These are phyloP conservation scores for Passer domesticus DNA, from an alignment of 2,113 vertebrate genomes.

Conservation along the genomic window DNA sequence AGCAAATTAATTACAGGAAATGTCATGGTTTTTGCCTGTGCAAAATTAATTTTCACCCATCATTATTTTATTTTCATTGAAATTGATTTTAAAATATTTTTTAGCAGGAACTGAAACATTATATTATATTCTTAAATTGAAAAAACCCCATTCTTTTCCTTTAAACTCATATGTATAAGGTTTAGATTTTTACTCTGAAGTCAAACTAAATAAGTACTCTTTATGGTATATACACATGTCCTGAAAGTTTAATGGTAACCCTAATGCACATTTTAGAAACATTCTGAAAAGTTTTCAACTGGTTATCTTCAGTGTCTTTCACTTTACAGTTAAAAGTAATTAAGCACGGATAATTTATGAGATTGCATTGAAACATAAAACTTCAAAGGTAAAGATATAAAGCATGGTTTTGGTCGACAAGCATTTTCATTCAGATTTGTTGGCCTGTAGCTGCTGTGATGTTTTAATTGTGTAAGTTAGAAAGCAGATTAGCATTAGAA, in stretches of 20 bases:
- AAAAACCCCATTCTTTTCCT: background rate
- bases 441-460: background rate
- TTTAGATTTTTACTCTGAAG: background rate
- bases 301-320: background rate
- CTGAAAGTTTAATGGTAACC: background rate
- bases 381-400: background rate
- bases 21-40: rapidly evolving
- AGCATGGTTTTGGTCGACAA: background rate
- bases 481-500: background rate
- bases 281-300: background rate
- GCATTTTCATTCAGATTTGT: background rate
- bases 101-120: background rate
- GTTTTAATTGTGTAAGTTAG: background rate
- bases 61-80: background rate
- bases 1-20: background rate
- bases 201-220: background rate
- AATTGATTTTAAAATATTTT: background rate
- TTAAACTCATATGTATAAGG: background rate
- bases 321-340: background rate
- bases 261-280: background rate
- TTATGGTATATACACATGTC: background rate
- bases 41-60: background rate
- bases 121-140: background rate
- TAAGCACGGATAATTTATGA: background rate
- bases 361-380: background rate